Conservation (phyloP, 2,888 invertebrate genomes). For the Andrena flavipes region DNA sequence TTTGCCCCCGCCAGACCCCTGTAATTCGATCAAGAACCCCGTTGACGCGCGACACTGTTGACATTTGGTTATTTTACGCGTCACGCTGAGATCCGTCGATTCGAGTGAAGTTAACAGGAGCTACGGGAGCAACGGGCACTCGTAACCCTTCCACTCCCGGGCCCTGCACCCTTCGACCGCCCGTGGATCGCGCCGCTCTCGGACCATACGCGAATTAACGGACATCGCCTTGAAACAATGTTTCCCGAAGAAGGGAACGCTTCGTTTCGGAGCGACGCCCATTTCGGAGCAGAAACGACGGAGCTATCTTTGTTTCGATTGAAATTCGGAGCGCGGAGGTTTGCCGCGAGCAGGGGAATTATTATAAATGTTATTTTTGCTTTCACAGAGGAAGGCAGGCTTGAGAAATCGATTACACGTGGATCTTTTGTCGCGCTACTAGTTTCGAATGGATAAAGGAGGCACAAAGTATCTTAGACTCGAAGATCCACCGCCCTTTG, state of each 20-base stretch:
- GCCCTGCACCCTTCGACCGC: constrained; percentile 41
- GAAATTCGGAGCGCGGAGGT: no score
- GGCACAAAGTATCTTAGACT: no score
- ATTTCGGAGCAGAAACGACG: background rate
- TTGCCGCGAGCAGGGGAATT: fast-evolving
- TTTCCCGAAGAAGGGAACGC: background rate
- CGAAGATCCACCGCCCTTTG: background rate
- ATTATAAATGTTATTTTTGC: no score
- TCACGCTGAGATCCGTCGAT: constrained; percentile 79
- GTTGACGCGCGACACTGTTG: constrained; percentile 82
- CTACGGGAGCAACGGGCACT: constrained; percentile 7
- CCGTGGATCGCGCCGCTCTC: constrained; percentile 43
- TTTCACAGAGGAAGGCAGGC: background rate
- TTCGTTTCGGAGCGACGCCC: background rate
- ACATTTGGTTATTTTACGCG: constrained; percentile 84
- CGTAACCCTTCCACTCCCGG: constrained; percentile 47
- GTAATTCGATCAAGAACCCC: constrained; percentile 84
- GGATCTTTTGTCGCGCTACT: background rate
- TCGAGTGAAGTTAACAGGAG: constrained; percentile 30
- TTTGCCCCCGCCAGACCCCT: constrained; percentile 70
- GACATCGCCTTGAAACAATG: constrained; percentile 15
- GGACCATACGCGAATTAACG: constrained; percentile 43
- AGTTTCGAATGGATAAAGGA: background rate
- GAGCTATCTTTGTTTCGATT: background rate
- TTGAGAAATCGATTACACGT: background rate